phyloP scores from a whole-genome alignment of 2,113 vertebrate species.

The Notothenia coriiceps region DNA sequence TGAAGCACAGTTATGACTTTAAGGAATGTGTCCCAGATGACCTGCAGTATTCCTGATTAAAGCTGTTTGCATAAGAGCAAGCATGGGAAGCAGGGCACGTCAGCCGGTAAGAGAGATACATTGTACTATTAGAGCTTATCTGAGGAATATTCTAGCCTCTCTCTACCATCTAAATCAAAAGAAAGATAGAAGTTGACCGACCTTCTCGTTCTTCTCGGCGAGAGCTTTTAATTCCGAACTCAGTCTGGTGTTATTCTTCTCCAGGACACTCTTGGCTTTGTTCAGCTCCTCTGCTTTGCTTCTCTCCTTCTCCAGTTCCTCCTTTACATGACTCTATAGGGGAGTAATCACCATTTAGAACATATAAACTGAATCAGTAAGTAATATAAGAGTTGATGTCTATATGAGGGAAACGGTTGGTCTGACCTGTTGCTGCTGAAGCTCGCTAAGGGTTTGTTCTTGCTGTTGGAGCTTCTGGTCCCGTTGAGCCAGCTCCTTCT shows the following conservation, averaged over 20 bases:
- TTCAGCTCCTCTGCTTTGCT: constrained; percentile 87
- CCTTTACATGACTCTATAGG: constrained; percentile 86
- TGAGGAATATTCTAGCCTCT: not conserved
- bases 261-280: constrained; percentile 86
- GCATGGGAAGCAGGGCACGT: constrained; percentile 14
- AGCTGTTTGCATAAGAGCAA: constrained; percentile 44
- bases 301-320: constrained; percentile 90
- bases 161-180: not conserved
- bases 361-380: not conserved
- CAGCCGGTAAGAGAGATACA: not conserved
- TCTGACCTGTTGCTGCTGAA: constrained; percentile 90
- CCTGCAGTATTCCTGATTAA: constrained; percentile 1
- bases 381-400: not conserved
- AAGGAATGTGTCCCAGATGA: constrained; percentile 31
- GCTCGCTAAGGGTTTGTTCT: constrained; percentile 83
- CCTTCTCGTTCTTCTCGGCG: constrained; percentile 91
- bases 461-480: constrained; percentile 86
- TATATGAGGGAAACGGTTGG: not conserved
- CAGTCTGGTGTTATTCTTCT: constrained; percentile 87
- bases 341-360: not conserved
- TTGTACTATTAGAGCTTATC: not conserved
- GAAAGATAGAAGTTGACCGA: constrained; percentile 57
- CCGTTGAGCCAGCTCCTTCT: constrained; percentile 87
- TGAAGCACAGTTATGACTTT: not conserved
- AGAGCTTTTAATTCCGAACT: constrained; percentile 86